Conservation (phyloP, 2,797 vertebrate species). For the Forpus xanthops region DNA sequence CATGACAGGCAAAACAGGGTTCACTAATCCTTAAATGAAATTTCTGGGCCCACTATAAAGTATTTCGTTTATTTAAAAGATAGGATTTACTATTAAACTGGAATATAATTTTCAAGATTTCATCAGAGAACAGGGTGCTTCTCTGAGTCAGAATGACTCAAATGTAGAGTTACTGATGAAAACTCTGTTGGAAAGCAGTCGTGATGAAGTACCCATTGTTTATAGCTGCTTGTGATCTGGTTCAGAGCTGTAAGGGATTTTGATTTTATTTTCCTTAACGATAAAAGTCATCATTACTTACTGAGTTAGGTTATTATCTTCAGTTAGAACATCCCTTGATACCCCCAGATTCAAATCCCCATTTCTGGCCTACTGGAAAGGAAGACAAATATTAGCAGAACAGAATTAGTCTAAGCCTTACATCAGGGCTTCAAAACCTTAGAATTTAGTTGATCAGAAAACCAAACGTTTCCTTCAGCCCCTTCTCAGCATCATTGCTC, state of each 20-base stretch:
- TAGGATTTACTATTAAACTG: background rate
- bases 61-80: background rate
- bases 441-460: background rate
- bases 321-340: background rate
- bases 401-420: background rate
- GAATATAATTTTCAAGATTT: background rate
- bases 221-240: background rate
- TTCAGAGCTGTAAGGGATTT: background rate
- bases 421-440: background rate
- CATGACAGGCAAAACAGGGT: slow-evolving; percentile 26
- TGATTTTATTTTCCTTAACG: background rate
- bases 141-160: background rate
- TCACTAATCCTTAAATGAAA: slow-evolving; percentile 47
- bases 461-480: background rate
- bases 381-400: background rate
- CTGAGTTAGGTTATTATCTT: background rate
- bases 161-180: background rate
- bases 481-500: background rate
- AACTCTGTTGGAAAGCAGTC: background rate
- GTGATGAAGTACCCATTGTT: background rate
- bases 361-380: background rate
- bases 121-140: background rate
- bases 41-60: background rate
- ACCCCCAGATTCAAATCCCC: background rate
- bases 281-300: background rate